A percentile compares a stretch with the other conserved stretches of the same genome.
These are phyloP conservation scores for Octopus bimaculoides DNA, from an alignment of 1,140 invertebrate genomes.

Conservation along the genomic window DNA sequence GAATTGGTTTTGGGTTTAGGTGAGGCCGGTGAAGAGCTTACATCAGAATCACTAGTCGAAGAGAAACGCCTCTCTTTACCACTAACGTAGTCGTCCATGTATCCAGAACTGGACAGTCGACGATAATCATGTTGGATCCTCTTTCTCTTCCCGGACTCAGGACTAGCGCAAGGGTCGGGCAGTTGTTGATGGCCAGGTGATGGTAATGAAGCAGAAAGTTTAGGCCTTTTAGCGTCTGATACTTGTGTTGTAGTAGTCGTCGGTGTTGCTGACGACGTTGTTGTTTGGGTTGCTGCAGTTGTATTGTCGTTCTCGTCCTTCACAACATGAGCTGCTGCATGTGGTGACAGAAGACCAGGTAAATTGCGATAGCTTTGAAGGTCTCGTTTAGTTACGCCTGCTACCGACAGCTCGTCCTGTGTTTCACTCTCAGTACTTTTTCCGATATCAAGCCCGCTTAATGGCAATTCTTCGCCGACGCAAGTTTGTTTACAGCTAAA, in stretches of 20 bases:
- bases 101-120: constrained; percentile 51
- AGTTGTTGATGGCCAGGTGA: not conserved
- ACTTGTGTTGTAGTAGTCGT: constrained; percentile 14
- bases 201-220: constrained; percentile 12
- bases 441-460: not conserved
- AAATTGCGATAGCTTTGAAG: constrained; percentile 48
- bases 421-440: not conserved
- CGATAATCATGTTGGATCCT: constrained; percentile 51
- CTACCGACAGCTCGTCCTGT: not conserved
- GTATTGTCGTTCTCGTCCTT: not conserved
- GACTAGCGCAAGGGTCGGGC: constrained; percentile 35
- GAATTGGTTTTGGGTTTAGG: constrained; percentile 1
- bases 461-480: not conserved
- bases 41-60: constrained; percentile 37
- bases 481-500: not conserved
- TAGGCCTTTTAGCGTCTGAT: constrained; percentile 34
- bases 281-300: constrained; percentile 11
- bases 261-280: constrained; percentile 12
- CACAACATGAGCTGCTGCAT: constrained; percentile 25
- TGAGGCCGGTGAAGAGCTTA: constrained; percentile 13
- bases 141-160: constrained; percentile 44
- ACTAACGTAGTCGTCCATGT: constrained; percentile 50
- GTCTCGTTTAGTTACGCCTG: constrained; percentile 40
- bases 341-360: constrained; percentile 45
- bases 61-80: constrained; percentile 45